Evolutionary conservation across 2,888 invertebrate species (phyloP).

Genomic region (Nomada fabriciana): DNA sequence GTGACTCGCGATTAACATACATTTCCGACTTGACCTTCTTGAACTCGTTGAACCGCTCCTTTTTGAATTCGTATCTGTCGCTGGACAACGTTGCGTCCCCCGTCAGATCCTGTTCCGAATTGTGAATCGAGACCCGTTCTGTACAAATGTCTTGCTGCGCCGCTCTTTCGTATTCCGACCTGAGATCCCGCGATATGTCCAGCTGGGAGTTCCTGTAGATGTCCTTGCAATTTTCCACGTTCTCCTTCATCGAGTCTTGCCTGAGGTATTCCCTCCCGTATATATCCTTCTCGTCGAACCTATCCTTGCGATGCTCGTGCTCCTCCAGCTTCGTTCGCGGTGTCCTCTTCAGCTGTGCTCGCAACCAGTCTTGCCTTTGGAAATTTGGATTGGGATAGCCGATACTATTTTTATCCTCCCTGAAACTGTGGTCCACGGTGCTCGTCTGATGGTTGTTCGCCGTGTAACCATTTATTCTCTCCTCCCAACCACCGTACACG

Average conservation of each 20-base stretch:
- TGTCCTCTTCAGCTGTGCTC: constrained; percentile 82
- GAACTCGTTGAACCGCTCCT: constrained; percentile 80
- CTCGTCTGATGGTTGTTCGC: constrained; percentile 63
- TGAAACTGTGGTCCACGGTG: constrained; percentile 71
- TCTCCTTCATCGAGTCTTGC: constrained; percentile 80
- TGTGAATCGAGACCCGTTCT: constrained; percentile 77
- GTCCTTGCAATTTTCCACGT: constrained; percentile 80
- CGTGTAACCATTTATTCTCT: constrained; percentile 81
- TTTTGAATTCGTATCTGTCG: constrained; percentile 76
- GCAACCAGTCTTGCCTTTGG: constrained; percentile 86
- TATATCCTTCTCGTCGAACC: constrained; percentile 78
- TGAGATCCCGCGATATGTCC: constrained; percentile 68
- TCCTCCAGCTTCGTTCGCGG: constrained; percentile 81
- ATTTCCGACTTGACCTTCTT: constrained; percentile 81
- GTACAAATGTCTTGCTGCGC: constrained; percentile 78
- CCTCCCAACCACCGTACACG: constrained; percentile 88
- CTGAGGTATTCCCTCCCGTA: constrained; percentile 77
- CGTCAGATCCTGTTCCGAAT: constrained; percentile 76
- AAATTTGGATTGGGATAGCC: constrained; percentile 83
- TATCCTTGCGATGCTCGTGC: constrained; percentile 78
- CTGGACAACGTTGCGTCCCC: constrained; percentile 72
- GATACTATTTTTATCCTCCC: constrained; percentile 72
- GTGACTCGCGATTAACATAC: constrained; percentile 80
- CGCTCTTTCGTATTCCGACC: constrained; percentile 75
- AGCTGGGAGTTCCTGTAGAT: constrained; percentile 73